These are phyloP conservation scores for Wiebesia pumilae DNA, from an alignment of 1,140 invertebrate species.

Conservation along the genomic window DNA sequence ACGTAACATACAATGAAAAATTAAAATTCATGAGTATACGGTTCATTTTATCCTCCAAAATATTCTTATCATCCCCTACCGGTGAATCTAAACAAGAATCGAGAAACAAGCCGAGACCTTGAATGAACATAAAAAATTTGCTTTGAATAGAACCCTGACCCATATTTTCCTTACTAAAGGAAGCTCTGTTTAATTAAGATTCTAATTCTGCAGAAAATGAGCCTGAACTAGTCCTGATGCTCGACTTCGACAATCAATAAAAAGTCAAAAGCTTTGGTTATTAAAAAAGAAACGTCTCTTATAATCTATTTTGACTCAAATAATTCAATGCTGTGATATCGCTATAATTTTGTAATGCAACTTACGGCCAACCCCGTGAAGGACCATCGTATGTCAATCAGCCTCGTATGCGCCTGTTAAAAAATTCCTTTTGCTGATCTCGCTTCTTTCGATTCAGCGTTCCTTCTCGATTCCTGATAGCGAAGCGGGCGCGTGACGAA, in stretches of 20 bases:
- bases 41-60: neutral
- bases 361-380: constrained; percentile 74
- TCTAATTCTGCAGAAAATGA: neutral
- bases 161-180: constrained; percentile 9
- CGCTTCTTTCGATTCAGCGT: neutral
- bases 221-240: neutral
- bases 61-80: neutral
- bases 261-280: neutral
- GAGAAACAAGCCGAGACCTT: constrained; percentile 10
- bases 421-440: neutral
- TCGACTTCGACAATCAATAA: neutral
- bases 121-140: constrained; percentile 10
- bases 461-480: neutral
- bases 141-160: constrained; percentile 41
- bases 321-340: neutral
- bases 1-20: neutral
- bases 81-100: neutral
- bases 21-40: neutral
- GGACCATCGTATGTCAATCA: constrained; percentile 68
- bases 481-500: too few relatives aligned
- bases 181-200: constrained; percentile 28
- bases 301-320: neutral
- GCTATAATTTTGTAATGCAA: constrained; percentile 35
- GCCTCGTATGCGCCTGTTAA: neutral
- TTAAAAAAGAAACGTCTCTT: too few relatives aligned